phyloP scores from a whole-genome alignment of 2,113 vertebrate genomes.

The Octodon degus region DNA sequence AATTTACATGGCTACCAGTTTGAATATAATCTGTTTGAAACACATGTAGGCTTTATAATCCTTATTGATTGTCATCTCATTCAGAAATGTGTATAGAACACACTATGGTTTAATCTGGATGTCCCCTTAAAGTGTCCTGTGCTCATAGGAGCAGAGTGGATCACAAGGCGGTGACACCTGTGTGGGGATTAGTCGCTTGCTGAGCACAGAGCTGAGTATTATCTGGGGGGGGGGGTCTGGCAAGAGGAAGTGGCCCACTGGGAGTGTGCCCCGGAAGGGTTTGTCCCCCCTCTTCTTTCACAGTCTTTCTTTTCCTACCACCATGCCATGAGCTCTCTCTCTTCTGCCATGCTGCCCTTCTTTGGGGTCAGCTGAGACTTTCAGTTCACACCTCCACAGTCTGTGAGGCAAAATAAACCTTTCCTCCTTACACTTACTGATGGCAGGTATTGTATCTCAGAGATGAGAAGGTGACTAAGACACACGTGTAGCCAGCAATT shows the following conservation, averaged over 20 bases:
- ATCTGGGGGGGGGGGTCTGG: background rate
- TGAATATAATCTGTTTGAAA: conserved; percentile 16
- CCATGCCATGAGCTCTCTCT: background rate
- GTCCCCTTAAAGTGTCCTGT: background rate
- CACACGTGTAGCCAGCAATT: background rate
- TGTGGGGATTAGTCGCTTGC: background rate
- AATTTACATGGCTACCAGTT: background rate
- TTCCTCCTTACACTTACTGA: background rate
- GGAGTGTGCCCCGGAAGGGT: background rate
- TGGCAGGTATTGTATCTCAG: background rate
- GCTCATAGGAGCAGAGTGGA: background rate
- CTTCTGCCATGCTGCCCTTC: background rate
- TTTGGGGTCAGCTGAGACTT: background rate
- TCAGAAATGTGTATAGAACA: background rate
- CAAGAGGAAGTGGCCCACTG: background rate
- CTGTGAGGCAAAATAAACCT: background rate
- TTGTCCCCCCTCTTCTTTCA: background rate
- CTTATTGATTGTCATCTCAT: background rate
- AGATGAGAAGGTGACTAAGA: background rate
- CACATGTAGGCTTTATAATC: background rate
- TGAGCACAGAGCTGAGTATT: background rate
- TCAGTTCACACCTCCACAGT: background rate
- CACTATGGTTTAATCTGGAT: background rate
- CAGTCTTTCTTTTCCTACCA: background rate
- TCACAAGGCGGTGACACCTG: background rate